phyloP scores from a whole-genome alignment of 1,140 invertebrate species.

The Zaprionus africanus region DNA sequence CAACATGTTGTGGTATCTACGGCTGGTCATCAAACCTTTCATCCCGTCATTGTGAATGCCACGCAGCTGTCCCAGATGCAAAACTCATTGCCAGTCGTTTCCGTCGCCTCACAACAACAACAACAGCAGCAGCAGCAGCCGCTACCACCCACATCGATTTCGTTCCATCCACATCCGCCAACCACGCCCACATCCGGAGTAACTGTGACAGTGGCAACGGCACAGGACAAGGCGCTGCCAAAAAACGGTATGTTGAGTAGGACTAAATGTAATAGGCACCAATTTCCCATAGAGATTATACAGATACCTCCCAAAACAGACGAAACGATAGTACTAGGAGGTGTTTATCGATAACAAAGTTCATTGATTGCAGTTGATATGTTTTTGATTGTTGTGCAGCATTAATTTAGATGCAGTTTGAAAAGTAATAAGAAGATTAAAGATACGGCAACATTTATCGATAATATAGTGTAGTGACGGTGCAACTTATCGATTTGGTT shows the following conservation, averaged over 20 bases:
- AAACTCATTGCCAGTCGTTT: slow-evolving; percentile 51
- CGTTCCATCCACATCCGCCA: slow-evolving; percentile 66
- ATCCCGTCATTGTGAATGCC: slow-evolving; percentile 89
- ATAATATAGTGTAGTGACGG: not conserved
- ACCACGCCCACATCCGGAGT: slow-evolving; percentile 64
- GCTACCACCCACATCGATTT: slow-evolving; percentile 63
- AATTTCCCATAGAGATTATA: not conserved
- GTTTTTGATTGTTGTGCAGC: not conserved
- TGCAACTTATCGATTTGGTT: too few species aligned
- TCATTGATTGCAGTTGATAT: not conserved
- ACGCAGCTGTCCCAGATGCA: slow-evolving; percentile 87
- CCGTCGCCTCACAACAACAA: slow-evolving; percentile 45
- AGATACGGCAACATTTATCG: not conserved
- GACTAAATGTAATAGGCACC: not conserved
- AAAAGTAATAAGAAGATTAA: not conserved
- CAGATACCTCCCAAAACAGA: too few species aligned
- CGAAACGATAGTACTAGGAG: not conserved
- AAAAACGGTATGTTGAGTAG: slow-evolving; percentile 77
- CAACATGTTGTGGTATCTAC: slow-evolving; percentile 63
- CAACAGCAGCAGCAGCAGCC: slow-evolving; percentile 43
- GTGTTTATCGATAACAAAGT: not conserved
- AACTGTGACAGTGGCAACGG: slow-evolving; percentile 30
- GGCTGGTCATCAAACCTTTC: slow-evolving; percentile 85
- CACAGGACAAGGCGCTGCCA: slow-evolving; percentile 75
- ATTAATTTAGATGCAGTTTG: too few species aligned